Conservation (phyloP, 2,888 invertebrate genomes). For the Malthinus flaveolus region DNA sequence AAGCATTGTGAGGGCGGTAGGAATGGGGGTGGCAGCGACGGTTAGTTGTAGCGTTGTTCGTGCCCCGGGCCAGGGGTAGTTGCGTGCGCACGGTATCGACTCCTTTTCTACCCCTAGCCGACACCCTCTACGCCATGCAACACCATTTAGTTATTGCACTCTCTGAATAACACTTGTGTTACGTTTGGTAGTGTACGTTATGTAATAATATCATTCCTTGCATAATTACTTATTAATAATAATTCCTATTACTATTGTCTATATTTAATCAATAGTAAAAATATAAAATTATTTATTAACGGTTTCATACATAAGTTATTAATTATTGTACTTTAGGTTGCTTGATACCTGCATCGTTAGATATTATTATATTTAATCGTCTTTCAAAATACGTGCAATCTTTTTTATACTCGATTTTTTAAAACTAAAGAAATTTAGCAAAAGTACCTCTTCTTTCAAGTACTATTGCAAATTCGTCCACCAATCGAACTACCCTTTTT, state of each 20-base stretch:
- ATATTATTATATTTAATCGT: slow-evolving; percentile 49
- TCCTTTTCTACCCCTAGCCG: slow-evolving; percentile 56
- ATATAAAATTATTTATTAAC: slow-evolving; percentile 52
- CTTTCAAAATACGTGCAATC: slow-evolving; percentile 53
- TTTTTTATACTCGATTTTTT: slow-evolving; percentile 38
- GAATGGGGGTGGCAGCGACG: slow-evolving; percentile 32
- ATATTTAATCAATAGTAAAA: slow-evolving; percentile 55
- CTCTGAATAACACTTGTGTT: slow-evolving; percentile 66
- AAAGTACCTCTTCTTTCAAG: slow-evolving; percentile 18
- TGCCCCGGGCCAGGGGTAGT: slow-evolving; percentile 45
- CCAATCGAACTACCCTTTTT: slow-evolving; percentile 22
- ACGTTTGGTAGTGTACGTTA: slow-evolving; percentile 64
- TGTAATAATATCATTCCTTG: slow-evolving; percentile 59
- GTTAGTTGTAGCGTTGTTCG: slow-evolving; percentile 30
- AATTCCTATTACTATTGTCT: slow-evolving; percentile 57
- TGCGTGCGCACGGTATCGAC: slow-evolving; percentile 54
- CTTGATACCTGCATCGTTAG: slow-evolving; percentile 53
- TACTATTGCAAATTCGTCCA: slow-evolving; percentile 22
- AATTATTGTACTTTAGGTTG: slow-evolving; percentile 53
- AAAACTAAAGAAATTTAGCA: slow-evolving; percentile 13
- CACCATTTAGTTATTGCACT: slow-evolving; percentile 67
- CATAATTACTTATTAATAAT: slow-evolving; percentile 58
- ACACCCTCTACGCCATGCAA: slow-evolving; percentile 59
- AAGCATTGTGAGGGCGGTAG: slow-evolving; percentile 28
- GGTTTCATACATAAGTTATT: slow-evolving; percentile 49